Base-by-base conservation (phyloP, 2,888 invertebrate species). In the Lordiphosa andalusiaca region DNA sequence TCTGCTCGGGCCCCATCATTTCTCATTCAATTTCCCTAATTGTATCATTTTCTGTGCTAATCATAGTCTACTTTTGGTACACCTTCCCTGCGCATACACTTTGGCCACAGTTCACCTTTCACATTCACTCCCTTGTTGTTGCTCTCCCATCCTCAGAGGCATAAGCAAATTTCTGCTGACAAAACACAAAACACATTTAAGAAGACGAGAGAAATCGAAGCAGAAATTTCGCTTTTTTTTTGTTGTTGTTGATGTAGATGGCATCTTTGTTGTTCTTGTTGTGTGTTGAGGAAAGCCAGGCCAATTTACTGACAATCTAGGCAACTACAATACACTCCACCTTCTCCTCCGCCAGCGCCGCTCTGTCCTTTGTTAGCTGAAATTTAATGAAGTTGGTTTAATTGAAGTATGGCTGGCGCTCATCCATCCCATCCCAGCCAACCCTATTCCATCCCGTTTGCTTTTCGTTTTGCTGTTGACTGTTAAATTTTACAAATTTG, bases 401-500 rank as follows among this genome's bases (percentile, higher is more conserved):
- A 82, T 82, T 82, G 84, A 84, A 84, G 84, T 73, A 81, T 83
- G 81, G 76, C 63, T 75, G 64, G 52, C 61, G 55, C 51, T 49
- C 21, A n/a, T 4, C n/a, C 9, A 16, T 37, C 44, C 12, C n/a
- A 2, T 35, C 21, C 1, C n/a, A 25, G 16, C 16, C 16, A 16
- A 16, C 16, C 16, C 19, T 4, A 19, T 46, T 1, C 19, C 42
- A 30, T 35, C 16, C 23, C 25, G 25, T 13, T n/a, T 6, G 52
- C 52, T 54, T 54, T 40, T 47, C 36, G 53, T 55, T 61, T 47
- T 53, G 69, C 60, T 80, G 77, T 78, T 83, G 83, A 80, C 83
- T 78, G 80, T 84, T 82, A 70, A 75, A 84, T 83, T 82, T 84
- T 84, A 84, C 82, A 83, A 84, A 82, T 82, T 82, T 84, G 84